These are phyloP conservation scores for Brachyptera risi DNA, from an alignment of 2,888 invertebrate species.

Conservation along the genomic window DNA sequence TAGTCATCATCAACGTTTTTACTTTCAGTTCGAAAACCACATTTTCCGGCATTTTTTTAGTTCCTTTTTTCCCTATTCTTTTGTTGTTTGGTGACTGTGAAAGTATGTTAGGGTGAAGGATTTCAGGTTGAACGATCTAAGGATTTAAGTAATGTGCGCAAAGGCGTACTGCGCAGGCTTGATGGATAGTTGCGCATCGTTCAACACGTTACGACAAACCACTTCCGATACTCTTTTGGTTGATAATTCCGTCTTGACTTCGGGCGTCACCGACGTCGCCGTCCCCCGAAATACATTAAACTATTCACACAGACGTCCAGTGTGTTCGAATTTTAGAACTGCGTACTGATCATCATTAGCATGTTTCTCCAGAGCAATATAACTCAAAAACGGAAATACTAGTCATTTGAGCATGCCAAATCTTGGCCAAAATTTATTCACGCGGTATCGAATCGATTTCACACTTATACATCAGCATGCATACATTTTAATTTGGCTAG, in stretches of 20 bases:
- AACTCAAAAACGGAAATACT: too few species aligned
- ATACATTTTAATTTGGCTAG: too few species aligned
- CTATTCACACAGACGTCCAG: slow-evolving; percentile 3
- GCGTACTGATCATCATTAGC: too few species aligned
- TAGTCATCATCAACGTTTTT: background rate
- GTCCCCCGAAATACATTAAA: background rate
- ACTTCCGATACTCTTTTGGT: background rate
- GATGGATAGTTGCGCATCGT: background rate
- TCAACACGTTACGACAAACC: slow-evolving; percentile 2
- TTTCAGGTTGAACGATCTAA: background rate
- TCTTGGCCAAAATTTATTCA: too few species aligned
- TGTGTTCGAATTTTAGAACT: too few species aligned
- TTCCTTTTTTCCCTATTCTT: background rate
- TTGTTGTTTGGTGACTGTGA: background rate
- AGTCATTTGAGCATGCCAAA: too few species aligned
- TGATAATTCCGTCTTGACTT: background rate
- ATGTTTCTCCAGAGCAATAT: too few species aligned
- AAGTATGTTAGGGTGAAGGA: background rate
- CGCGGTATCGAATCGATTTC: too few species aligned
- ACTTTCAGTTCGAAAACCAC: background rate
- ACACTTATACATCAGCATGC: too few species aligned
- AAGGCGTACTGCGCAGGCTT: background rate
- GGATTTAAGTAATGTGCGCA: background rate
- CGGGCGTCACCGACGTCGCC: background rate
- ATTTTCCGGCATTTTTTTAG: slow-evolving; percentile 3